These are phyloP conservation scores for Cephus pulcher DNA, from an alignment of 2,888 invertebrate species.

Conservation along the genomic window DNA sequence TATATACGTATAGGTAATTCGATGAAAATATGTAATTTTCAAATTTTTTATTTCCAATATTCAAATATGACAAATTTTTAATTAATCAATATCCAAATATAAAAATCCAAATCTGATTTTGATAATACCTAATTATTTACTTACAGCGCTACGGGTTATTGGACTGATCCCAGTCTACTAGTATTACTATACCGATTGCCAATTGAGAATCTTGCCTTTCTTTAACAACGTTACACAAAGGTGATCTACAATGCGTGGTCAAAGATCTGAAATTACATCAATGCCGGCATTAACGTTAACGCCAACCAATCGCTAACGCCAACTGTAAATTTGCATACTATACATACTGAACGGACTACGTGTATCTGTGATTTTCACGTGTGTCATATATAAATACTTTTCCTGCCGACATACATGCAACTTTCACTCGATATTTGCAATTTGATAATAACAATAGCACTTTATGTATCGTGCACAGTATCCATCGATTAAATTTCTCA, in stretches of 20 bases:
- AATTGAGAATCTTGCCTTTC: background rate
- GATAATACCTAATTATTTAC: background rate
- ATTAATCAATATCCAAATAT: background rate
- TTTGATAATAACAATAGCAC: background rate
- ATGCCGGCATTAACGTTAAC: slow-evolving; percentile 11
- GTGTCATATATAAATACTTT: background rate
- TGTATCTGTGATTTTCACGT: background rate
- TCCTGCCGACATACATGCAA: background rate
- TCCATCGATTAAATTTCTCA: background rate
- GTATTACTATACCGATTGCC: background rate
- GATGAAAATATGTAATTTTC: background rate
- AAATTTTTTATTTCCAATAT: background rate
- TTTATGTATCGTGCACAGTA: background rate
- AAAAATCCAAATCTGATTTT: background rate
- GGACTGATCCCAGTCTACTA: background rate
- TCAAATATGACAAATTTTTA: background rate
- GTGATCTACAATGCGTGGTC: slow-evolving; percentile 14
- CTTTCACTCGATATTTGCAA: background rate
- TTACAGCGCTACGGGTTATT: background rate
- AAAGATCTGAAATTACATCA: slow-evolving; percentile 45
- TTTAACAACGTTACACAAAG: background rate
- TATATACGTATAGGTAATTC: background rate
- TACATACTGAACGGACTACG: background rate
- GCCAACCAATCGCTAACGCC: background rate
- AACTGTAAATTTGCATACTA: background rate